These are phyloP conservation scores for Myrmophylax atrothorax DNA, from an alignment of 2,113 vertebrate genomes.

Conservation along the genomic window DNA sequence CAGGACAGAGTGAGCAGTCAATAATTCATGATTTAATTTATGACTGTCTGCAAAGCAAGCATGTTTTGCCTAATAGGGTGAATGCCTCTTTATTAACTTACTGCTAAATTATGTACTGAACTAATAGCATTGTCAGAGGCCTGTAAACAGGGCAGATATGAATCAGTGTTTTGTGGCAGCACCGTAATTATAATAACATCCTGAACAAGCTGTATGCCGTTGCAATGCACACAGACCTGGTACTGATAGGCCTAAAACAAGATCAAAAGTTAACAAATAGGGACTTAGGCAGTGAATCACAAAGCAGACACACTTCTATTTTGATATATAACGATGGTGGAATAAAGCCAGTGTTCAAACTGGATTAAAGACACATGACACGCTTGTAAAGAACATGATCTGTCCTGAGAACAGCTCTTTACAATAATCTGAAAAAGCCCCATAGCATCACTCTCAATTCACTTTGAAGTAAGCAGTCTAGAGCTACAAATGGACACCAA, in stretches of 20 bases:
- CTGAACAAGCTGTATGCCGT: constrained; percentile 11
- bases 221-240: neutral
- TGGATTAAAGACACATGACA: neutral
- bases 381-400: neutral
- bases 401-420: neutral
- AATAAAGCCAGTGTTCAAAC: neutral
- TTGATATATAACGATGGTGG: neutral
- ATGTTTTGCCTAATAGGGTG: constrained; percentile 32
- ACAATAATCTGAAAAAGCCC: neutral
- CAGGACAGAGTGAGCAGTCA: constrained; percentile 18
- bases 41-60: constrained; percentile 49
- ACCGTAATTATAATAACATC: constrained; percentile 46
- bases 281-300: constrained; percentile 20
- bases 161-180: constrained; percentile 49
- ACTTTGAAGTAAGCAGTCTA: neutral
- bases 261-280: constrained; percentile 19
- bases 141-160: constrained; percentile 47
- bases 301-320: constrained; percentile 17
- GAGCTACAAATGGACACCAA: neutral
- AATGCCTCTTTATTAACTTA: constrained; percentile 62
- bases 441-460: neutral
- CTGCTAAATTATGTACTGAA: constrained; percentile 55
- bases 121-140: constrained; percentile 50
- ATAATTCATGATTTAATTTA: constrained; percentile 58
- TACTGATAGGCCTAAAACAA: constrained; percentile 27